Percentiles rank a stretch among this genome's conserved stretches.
phyloP scores from a whole-genome alignment of 2,888 invertebrate genomes.

The Limnephilus lunatus region DNA sequence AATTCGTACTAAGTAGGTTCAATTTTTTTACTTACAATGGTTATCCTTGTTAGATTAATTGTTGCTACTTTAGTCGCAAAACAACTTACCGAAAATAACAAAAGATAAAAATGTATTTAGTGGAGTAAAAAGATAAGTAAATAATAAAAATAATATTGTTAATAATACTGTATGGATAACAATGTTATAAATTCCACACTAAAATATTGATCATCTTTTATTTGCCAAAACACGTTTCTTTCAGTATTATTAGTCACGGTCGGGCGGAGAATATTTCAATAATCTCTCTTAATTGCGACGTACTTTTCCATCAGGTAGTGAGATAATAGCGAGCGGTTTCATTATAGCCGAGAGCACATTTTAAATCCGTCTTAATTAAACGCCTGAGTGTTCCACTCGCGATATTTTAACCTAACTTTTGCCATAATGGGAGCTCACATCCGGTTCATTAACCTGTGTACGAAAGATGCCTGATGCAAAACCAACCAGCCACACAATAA shows the following conservation, averaged over 20 bases:
- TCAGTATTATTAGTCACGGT: background rate
- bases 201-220: background rate
- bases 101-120: background rate
- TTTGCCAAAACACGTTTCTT: background rate
- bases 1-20: background rate
- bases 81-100: background rate
- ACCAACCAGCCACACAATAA: background rate
- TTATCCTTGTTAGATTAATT: background rate
- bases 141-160: background rate
- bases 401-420: background rate
- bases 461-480: background rate
- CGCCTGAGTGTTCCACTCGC: background rate
- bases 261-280: background rate
- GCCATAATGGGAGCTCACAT: background rate
- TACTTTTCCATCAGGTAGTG: background rate
- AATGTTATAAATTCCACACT: background rate
- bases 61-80: background rate
- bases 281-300: background rate
- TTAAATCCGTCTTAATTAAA: background rate
- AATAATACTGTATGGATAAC: background rate
- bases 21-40: background rate
- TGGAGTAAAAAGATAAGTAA: background rate
- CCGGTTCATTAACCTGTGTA: background rate
- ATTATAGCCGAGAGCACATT: background rate
- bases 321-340: background rate